Evolutionary conservation across 2,888 invertebrate genomes (phyloP).

Genomic region (Pseudococcus jackbeardsleyi): DNA sequence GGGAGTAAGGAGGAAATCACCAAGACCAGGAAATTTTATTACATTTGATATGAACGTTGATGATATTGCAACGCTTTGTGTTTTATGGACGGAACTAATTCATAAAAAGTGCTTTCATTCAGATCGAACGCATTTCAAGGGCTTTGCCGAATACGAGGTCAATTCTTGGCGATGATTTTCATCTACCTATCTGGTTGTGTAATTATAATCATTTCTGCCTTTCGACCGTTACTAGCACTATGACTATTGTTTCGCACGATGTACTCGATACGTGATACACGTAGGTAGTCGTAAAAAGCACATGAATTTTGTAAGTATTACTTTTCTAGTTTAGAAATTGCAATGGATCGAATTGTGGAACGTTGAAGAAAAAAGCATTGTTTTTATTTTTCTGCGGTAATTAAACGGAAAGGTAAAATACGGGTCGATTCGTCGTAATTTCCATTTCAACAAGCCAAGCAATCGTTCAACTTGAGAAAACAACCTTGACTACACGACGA

Average conservation of each 20-base stretch:
- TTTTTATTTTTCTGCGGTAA: neutral
- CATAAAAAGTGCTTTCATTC: slow-evolving; percentile 40
- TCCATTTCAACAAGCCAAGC: neutral
- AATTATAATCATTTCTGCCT: slow-evolving; percentile 17
- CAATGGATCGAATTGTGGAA: neutral
- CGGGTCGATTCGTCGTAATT: neutral
- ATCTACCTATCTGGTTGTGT: neutral
- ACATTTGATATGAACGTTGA: neutral
- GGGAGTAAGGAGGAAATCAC: neutral
- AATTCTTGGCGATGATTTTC: slow-evolving; percentile 45
- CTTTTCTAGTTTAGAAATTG: neutral
- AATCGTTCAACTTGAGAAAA: neutral
- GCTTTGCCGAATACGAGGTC: slow-evolving; percentile 15
- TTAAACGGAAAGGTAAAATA: neutral
- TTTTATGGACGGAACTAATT: slow-evolving; percentile 26
- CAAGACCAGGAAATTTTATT: slow-evolving; percentile 1
- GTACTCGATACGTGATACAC: neutral
- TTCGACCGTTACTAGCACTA: neutral
- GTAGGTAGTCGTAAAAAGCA: neutral
- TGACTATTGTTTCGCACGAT: slow-evolving; percentile 13
- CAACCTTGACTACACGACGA: neutral
- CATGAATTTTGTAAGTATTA: neutral
- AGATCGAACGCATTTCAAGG: slow-evolving; percentile 42
- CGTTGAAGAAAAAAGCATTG: neutral
- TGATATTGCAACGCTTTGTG: neutral